Evolutionary conservation across 1,140 invertebrate genomes (phyloP), one percentile per base, ranked within the genome.

Genomic region (Plectrocnemia conspersa): DNA sequence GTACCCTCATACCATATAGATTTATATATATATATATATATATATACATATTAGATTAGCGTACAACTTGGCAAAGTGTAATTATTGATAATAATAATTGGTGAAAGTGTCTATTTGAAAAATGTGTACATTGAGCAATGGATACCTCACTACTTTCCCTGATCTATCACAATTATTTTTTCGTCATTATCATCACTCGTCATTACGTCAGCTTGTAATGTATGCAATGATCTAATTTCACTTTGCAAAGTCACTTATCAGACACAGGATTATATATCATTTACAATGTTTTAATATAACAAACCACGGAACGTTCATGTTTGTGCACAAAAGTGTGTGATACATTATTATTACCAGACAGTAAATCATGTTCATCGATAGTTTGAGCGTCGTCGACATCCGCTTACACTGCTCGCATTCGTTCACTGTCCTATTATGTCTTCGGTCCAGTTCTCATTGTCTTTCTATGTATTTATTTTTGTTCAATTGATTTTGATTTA

Each of bases 291-390:
- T 7, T 15, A 6, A 16, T 15, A n/a, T 25, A 29, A 29, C 23
- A 47, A 21, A 47, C 44, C 22, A 22, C 27, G 44, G 44, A 47
- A 47, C 44, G 44, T 47, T 25, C 44, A 47, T 47, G 44, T 47
- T 25, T 27, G 22, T 47, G 44, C 44, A 47, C 44, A 25, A 25
- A 10, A 25, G 27, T 47, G 27, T 47, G 44, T 47, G 44, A 25
- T 23, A 13, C 13, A 18, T 18, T 29, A 13, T 38, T 15, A 38
- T 9, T 15, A 16, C 18, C 15, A 38, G 5, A 38, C 18, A 13
- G 35, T 16, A 38, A 38, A 29, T 38, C 35, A 38, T 38, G 5
- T 38, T 38, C 35, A 29, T 7, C 27, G 27, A 29, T 29, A 29
- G 27, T 38, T 13, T 38, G 18, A 15, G n/a, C n/a, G n/a, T n/a